phyloP scores from a whole-genome alignment of 2,113 vertebrate genomes.

The Verasper variegatus region DNA sequence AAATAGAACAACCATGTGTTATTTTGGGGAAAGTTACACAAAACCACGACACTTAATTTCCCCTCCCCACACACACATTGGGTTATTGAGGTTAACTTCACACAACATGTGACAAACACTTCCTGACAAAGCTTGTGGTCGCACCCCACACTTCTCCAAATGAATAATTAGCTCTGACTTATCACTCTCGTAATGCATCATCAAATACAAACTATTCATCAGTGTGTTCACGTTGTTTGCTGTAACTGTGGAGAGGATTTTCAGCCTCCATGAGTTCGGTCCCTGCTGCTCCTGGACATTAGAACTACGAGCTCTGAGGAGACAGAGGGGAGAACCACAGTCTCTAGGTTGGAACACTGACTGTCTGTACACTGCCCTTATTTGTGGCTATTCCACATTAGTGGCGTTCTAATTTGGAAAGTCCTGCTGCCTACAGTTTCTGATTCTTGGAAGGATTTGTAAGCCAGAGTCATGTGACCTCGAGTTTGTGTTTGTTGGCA shows the following conservation, averaged over 20 bases:
- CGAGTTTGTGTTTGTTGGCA: constrained; percentile 52
- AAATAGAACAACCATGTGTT: constrained; percentile 6
- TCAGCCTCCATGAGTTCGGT: background rate
- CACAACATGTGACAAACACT: constrained; percentile 23
- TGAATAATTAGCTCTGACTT: constrained; percentile 46
- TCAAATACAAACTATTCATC: constrained; percentile 29
- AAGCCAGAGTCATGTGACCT: constrained; percentile 42
- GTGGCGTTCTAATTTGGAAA: constrained; percentile 44
- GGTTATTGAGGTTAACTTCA: constrained; percentile 36
- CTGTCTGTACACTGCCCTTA: constrained; percentile 12
- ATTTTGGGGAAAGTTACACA: constrained; percentile 24
- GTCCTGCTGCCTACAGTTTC: constrained; percentile 37
- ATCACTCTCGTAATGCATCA: constrained; percentile 43
- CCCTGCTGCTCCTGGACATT: too few species aligned
- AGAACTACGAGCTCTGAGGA: too few species aligned
- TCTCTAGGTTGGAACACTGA: constrained; percentile 26
- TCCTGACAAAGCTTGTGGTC: constrained; percentile 20
- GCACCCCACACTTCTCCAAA: constrained; percentile 28
- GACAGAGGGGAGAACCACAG: constrained; percentile 16
- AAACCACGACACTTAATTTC: constrained; percentile 14
- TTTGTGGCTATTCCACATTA: constrained; percentile 30
- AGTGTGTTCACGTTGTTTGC: background rate
- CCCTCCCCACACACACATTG: background rate
- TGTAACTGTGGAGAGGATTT: constrained; percentile 12
- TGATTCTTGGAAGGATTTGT: constrained; percentile 52